phyloP scores from a whole-genome alignment of 1,140 invertebrate species.

The Aphelinus atriplicis region DNA sequence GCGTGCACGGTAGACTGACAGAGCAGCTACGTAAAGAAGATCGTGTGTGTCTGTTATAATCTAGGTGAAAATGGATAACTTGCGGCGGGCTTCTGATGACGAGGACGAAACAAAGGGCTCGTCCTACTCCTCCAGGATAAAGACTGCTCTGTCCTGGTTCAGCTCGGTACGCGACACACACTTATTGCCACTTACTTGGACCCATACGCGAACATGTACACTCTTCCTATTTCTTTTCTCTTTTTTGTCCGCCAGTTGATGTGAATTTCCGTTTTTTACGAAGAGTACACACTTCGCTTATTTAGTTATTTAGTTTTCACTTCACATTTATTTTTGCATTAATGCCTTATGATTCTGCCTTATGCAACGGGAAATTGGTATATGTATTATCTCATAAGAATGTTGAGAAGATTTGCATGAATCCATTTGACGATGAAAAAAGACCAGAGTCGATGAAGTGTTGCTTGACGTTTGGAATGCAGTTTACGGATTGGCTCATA shows the following conservation, averaged over 20 bases:
- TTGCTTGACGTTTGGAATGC: no score
- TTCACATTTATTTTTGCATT: constrained; percentile 6
- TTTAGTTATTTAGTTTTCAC: neutral
- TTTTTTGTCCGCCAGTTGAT: no score
- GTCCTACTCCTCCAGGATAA: constrained; percentile 63
- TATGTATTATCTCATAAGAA: no score
- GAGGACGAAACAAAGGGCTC: constrained; percentile 58
- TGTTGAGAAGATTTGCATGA: no score
- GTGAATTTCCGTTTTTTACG: neutral
- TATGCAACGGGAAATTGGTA: neutral
- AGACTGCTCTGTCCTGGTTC: constrained; percentile 61
- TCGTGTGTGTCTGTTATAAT: constrained; percentile 60
- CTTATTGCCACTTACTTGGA: constrained; percentile 58
- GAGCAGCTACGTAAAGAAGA: constrained; percentile 36
- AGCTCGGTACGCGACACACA: constrained; percentile 66
- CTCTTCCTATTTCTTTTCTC: neutral
- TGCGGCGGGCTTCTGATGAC: constrained; percentile 60
- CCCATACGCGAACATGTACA: constrained; percentile 52
- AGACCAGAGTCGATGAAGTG: no score
- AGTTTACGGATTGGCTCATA: no score
- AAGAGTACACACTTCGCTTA: neutral
- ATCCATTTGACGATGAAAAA: no score
- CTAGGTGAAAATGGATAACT: constrained; percentile 66
- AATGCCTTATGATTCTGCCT: neutral
- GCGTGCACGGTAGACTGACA: constrained; percentile 17